phyloP scores from a whole-genome alignment of 2,113 vertebrate genomes.

The Hemiscyllium ocellatum region DNA sequence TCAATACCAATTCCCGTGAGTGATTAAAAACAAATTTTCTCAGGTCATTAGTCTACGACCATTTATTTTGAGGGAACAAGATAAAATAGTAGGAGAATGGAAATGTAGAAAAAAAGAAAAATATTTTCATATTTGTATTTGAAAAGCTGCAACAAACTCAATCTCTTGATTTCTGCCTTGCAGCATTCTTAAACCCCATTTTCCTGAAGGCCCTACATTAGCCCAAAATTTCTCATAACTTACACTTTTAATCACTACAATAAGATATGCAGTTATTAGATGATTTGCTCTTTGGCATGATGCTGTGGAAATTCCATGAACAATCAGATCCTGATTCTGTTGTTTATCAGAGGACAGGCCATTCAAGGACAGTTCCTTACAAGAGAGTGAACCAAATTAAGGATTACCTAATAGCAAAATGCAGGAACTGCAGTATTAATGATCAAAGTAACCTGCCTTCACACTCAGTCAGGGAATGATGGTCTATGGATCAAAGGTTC shows the following conservation, averaged over 20 bases:
- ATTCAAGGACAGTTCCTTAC: background rate
- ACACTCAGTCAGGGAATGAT: background rate
- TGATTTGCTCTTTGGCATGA: background rate
- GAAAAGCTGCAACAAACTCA: background rate
- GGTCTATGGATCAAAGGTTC: background rate
- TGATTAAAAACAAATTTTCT: too few relatives aligned
- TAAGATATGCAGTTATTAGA: background rate
- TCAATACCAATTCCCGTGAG: too few relatives aligned
- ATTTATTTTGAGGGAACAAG: too few relatives aligned
- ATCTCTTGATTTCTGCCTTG: background rate
- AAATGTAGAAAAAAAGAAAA: background rate
- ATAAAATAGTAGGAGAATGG: too few relatives aligned
- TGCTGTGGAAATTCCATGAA: background rate
- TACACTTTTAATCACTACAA: background rate
- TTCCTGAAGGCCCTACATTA: background rate
- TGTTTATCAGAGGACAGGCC: background rate
- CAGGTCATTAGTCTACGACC: too few relatives aligned
- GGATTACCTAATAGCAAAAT: background rate
- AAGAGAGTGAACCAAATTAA: background rate
- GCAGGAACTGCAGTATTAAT: background rate
- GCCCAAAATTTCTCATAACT: background rate
- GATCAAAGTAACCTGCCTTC: background rate
- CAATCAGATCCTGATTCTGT: background rate
- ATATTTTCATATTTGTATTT: background rate
- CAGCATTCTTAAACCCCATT: background rate